These are phyloP conservation scores for Xestia rhomboidea DNA, from an alignment of 2,888 invertebrate genomes.

Conservation along the genomic window DNA sequence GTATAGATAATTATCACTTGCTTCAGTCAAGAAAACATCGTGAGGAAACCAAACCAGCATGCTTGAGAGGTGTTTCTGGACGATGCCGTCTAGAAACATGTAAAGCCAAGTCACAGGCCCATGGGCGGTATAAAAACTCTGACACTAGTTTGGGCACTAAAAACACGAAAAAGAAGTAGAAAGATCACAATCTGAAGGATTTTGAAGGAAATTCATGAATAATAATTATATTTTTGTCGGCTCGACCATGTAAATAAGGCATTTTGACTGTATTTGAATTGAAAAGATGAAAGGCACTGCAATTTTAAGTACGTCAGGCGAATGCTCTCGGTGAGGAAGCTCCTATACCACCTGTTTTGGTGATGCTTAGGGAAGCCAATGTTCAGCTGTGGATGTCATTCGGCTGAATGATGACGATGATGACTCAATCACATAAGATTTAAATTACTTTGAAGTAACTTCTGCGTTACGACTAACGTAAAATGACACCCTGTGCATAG, in stretches of 20 bases:
- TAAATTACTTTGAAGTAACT: not conserved
- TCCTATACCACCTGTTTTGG: not conserved
- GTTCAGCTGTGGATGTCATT: not conserved
- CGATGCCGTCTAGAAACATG: too few relatives aligned
- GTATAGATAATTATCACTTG: too few relatives aligned
- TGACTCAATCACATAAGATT: not conserved
- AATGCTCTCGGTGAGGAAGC: not conserved
- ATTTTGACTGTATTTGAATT: too few relatives aligned
- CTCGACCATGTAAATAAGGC: not conserved
- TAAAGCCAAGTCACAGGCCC: too few relatives aligned
- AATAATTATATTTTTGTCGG: too few relatives aligned
- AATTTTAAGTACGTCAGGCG: not conserved
- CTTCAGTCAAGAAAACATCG: too few relatives aligned
- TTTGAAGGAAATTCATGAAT: not conserved
- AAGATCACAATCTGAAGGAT: not conserved
- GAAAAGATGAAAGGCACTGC: not conserved
- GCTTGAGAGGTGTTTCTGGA: too few relatives aligned
- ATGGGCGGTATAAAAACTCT: too few relatives aligned
- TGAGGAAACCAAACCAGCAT: too few relatives aligned
- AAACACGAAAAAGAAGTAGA: too few relatives aligned
- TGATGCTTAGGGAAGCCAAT: too few relatives aligned
- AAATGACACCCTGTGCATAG: constrained; percentile 4
- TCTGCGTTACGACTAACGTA: not conserved
- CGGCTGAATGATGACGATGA: not conserved
- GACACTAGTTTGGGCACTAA: too few relatives aligned